phyloP scores from a whole-genome alignment of 2,797 vertebrate species.

The Garrulus glandarius region DNA sequence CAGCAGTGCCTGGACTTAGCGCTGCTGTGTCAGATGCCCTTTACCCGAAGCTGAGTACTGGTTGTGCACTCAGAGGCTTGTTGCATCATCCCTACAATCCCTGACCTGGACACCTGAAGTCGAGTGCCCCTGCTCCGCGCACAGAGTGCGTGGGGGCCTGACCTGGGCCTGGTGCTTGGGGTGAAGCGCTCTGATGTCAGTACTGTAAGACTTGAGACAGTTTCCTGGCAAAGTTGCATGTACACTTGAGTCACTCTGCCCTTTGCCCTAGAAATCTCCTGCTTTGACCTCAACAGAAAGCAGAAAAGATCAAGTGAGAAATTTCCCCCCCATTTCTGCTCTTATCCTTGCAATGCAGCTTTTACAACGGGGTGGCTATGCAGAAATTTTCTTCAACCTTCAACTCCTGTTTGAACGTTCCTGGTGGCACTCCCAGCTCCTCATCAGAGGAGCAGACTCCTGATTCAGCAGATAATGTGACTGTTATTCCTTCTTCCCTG shows the following conservation, averaged over 20 bases:
- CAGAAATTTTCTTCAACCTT: not conserved
- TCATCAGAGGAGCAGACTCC: not conserved
- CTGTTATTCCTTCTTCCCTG: not conserved
- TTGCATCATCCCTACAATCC: not conserved
- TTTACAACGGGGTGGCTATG: not conserved
- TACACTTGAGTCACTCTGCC: not conserved
- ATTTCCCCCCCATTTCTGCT: not conserved
- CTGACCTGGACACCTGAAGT: not conserved
- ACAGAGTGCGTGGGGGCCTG: not conserved
- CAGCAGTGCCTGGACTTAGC: not conserved
- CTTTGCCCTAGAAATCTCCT: conserved; percentile 6
- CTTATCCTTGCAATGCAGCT: not conserved
- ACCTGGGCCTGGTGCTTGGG: rapidly evolving
- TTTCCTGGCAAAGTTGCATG: not conserved
- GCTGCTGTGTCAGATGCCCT: not conserved
- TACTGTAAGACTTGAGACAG: not conserved
- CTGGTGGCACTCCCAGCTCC: not conserved
- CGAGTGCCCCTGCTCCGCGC: not conserved
- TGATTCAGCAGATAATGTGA: not conserved
- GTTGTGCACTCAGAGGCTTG: not conserved
- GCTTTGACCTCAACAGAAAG: not conserved
- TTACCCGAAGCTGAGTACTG: not conserved
- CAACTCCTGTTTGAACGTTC: not conserved
- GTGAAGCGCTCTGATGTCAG: not conserved
- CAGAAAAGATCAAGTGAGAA: not conserved